Base-by-base conservation (phyloP, 1,140 invertebrate species). In the Papilio dardanus region DNA sequence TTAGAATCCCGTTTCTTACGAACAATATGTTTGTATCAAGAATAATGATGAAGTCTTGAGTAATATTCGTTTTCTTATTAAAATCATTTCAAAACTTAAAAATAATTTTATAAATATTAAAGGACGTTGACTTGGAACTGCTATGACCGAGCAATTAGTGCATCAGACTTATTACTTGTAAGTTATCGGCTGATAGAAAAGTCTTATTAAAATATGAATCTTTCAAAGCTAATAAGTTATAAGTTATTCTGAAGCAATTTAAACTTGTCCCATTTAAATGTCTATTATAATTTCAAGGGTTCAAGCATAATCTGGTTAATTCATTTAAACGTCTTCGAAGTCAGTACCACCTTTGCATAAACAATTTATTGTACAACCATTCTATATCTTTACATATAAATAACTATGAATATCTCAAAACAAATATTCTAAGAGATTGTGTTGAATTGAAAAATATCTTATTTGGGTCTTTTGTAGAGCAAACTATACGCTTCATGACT, bases 401-500 rank as follows among this genome's bases (percentile, higher is more conserved):
- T 46, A 37, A 37, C 1, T 6, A 46, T 21, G 2, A 54, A 54
- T 24, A 54, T 28, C 8, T 21, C 3, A 54, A 54, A 54, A 24
- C 10, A 54, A 54, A 54, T 54, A 54, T 12, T 12, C 21, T 24
- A 54, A 54, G 19, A 21, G 50, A 54, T 12, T 54, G 21, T 24
- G 10, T 54, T 24, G 8, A 54, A 54, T 54, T 24, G 21, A 54
- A 54, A 10, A 54, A 28, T 54, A 8, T 33, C 7, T 33, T 35
- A 46, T 71, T 42, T 46, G 35, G 12, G 24, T 42, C 46, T 31
- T 71, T 54, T 73, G 42, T 73, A 68, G 66, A 33, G 14, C 42
- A 73, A 50, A 31, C 46, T 73, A 33, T 33, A 54, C 71, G 46
- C 28, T 58, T 54, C 71, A 58, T 73, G 71, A 73, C 71, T 54